Evolutionary conservation across 2,113 vertebrate genomes (phyloP), one percentile per base, ranked within the genome.

Genomic region (Myocastor coypus): DNA sequence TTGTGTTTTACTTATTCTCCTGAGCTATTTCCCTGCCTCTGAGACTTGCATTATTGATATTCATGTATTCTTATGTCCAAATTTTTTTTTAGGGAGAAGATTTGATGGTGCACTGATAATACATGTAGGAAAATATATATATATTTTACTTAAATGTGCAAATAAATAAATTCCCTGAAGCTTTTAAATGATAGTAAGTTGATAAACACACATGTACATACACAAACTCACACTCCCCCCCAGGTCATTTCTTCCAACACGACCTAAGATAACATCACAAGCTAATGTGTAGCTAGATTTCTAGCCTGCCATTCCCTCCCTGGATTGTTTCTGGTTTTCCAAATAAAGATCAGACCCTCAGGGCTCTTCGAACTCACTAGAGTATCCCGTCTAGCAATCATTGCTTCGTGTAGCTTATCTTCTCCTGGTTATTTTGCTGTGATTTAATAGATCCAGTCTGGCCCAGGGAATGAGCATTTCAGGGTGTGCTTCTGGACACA

Each of bases 391-490:
- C 85, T 94, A 93, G 94, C 97, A 93, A 95, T 95, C 95, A 91
- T 78, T 96, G 92, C 91, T 87, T 97, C 96, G 11, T 86, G 96
- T 91, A 94, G 96, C 97, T 97, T 98, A 97, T 97, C 97, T 97
- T 95, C 91, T 95, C 94, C 78, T 96, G 94, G 90, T 77, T 96
- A 96, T 97, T 97, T 97, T 92, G 95, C 81, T 82, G 95, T 61
- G 96, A 97, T 95, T 95, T 95, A 96, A 97, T 97, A 97, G 97
- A 91, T 96, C 20, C 87, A 97, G 84, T 42, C 92, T 94, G 94
- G 92, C 57, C n/a, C 20, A 89, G 78, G 82, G 94, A 96, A 97
- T 94, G 87, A 94, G 95, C 88, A 97, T 94, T 97, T 95, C 55
- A 88, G 88, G 42, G 81, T 85, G 78, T 95, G 63, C 96, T 93